Base-by-base conservation (phyloP, 2,113 vertebrate species). In the Cygnus atratus region DNA sequence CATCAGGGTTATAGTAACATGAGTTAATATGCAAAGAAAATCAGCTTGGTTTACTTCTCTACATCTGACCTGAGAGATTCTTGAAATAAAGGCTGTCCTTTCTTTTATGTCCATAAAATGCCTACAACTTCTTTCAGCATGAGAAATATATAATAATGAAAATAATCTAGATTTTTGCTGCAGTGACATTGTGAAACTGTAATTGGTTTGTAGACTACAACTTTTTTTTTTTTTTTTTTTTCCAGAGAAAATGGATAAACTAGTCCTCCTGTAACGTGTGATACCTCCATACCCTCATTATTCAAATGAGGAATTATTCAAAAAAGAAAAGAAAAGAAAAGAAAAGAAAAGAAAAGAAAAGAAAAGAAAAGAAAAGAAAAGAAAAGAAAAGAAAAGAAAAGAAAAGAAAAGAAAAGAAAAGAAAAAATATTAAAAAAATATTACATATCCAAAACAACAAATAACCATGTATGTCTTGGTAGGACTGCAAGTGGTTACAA, bases 1-100 rank as follows among this genome's bases (percentile, higher is more conserved):
- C 9, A 43, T 66, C 35, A 22, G 54, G 0, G 0, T 66, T 83
- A 31, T 6, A 1, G 15, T 39, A 72, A 50, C 4, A 41, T 10
- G 7, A 54, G 5, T n/a, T 83, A 59, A n/a, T 61, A 10, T 66
- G 15, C 21, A 46, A 43, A 6, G 1, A 86, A 71, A 80, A 67
- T 16, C 1, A 77, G 1, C 29, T 11, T 31, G 2, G 5, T 37
- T 80, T 84, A 31, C 5, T 41, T 63, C 17, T 35, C 5, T 50
- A 4, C 13, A 20, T 84, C 77, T 74, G 6, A 2, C 11, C 20
- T 35, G 13, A 55, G 5, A 50, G 5, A 22, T 76, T 90, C 33
- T 74, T 81, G 52, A 92, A 70, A 25, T 31, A 50, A 7, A 2
- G 3, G 41, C 58, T 88, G 82, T 74, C 8, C 3, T 71, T 84